A percentile compares a stretch with the other conserved stretches of the same genome.
phyloP scores from a whole-genome alignment of 2,797 vertebrate species.

The Parambassis ranga region DNA sequence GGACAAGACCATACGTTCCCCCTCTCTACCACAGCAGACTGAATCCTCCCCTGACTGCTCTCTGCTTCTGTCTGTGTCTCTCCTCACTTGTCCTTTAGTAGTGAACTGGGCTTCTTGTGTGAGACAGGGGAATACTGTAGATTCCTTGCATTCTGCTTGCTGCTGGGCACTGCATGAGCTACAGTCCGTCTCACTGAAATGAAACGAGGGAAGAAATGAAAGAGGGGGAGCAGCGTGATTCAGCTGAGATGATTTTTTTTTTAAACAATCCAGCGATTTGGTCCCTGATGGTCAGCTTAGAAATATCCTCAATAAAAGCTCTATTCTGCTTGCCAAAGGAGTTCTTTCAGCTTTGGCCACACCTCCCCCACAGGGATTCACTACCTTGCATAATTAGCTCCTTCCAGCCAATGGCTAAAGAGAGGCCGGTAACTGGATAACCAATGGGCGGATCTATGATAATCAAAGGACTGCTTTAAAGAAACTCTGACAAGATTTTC shows the following conservation, averaged over 20 bases:
- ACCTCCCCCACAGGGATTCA: slow-evolving; percentile 82
- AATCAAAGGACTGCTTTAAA: slow-evolving; percentile 84
- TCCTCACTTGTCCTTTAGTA: slow-evolving; percentile 61
- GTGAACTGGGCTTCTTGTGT: slow-evolving; percentile 66
- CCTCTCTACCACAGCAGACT: slow-evolving; percentile 54
- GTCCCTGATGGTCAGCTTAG: slow-evolving; percentile 86
- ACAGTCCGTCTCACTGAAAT: slow-evolving; percentile 75
- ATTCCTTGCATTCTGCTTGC: slow-evolving; percentile 84
- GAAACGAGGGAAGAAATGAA: slow-evolving; percentile 76
- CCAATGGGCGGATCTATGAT: slow-evolving; percentile 83
- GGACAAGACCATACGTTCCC: slow-evolving; percentile 60
- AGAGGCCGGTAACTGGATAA: slow-evolving; percentile 83
- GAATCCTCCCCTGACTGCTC: slow-evolving; percentile 59
- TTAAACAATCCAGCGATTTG: slow-evolving; percentile 84
- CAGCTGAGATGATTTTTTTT: slow-evolving; percentile 72
- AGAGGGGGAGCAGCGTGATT: slow-evolving; percentile 76
- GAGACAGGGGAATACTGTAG: slow-evolving; percentile 74
- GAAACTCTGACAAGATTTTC: slow-evolving; percentile 72
- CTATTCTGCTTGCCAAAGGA: slow-evolving; percentile 88
- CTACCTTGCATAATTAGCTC: slow-evolving; percentile 86
- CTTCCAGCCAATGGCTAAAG: slow-evolving; percentile 75
- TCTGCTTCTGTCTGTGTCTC: slow-evolving; percentile 52
- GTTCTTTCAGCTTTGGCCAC: slow-evolving; percentile 85
- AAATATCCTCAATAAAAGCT: slow-evolving; percentile 90
- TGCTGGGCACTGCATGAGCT: slow-evolving; percentile 74